Base-by-base conservation (phyloP, 2,797 vertebrate species). In the Helostoma temminkii region DNA sequence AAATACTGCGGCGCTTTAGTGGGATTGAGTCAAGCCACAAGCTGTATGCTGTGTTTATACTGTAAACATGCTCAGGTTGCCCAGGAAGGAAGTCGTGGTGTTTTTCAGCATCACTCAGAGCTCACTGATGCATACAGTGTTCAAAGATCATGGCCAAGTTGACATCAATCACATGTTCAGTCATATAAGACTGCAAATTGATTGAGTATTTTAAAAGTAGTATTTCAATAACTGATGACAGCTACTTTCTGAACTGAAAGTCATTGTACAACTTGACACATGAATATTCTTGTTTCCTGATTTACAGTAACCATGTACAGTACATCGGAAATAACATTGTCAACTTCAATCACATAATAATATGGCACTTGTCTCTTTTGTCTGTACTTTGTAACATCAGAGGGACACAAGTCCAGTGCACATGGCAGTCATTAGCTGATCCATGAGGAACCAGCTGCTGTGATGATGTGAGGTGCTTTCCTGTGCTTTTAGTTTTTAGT, bases 371-470 rank as follows among this genome's bases (percentile, higher is more conserved):
- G 11, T 59, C 26, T 25, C 15, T 47, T 30, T 15, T 28, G 39
- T 9, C 39, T 65, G 26, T 3, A 16, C 34, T 54, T 18, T 61
- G 49, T 66, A 50, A 45, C 58, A 70, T 43, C 37, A 53, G 37
- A 74, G 50, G 0, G 12, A 50, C 28, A 36, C 22, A 9, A 63
- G 26, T 22, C 30, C 0, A 15, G n/a, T 34, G 54, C 66, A 66
- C 52, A 46, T 55, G 49, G 68, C 65, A 64, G 73, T 66, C 21
- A 36, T 62, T 42, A 36, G 55, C 48, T 42, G 75, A 82, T 57
- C 79, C 66, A 19, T 41, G 30, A 72, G 34, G 18, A 71, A 68
- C 45, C 82, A 74, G 71, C 77, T 76, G 80, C 71, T 67, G 52
- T 1, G 60, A 2, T 53, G 67, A 85, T 61, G 63, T 66, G 52